Conservation (phyloP, 2,113 vertebrate genomes). For the Callorhinus ursinus region DNA sequence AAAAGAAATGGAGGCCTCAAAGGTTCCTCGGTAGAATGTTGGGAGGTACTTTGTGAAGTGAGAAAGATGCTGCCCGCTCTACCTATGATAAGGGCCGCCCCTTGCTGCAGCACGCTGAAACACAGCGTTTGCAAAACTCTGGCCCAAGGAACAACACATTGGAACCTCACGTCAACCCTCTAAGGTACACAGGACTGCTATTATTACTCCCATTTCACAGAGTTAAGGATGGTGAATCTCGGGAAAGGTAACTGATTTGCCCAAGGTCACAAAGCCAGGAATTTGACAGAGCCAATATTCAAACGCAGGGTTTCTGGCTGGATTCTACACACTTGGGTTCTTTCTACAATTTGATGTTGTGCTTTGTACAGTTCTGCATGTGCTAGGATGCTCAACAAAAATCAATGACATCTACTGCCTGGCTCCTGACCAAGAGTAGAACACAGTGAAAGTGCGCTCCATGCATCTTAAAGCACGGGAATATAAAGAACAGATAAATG, state of each 20-base stretch:
- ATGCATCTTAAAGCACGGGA: conserved; percentile 36
- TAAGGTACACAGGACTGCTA: not conserved
- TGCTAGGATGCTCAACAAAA: conserved; percentile 41
- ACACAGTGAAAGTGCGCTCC: conserved; percentile 45
- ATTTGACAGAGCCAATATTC: not conserved
- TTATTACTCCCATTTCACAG: not conserved
- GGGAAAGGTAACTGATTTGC: not conserved
- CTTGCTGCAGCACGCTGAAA: not conserved
- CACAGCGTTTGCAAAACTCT: not conserved
- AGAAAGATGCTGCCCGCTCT: not conserved
- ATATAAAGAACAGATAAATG: conserved; percentile 68
- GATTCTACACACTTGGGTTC: not conserved
- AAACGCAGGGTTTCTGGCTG: conserved; percentile 10
- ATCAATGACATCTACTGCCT: conserved; percentile 50
- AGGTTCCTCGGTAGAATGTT: not conserved
- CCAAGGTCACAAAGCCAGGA: not conserved
- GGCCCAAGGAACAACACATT: not conserved
- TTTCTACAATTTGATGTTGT: not conserved
- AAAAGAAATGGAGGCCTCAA: not conserved
- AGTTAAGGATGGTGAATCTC: not conserved
- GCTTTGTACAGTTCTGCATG: not conserved
- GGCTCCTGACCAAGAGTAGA: conserved; percentile 42
- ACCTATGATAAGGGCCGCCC: not conserved
- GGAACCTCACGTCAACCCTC: not conserved
- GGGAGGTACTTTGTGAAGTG: not conserved